These are phyloP conservation scores for Probosciger aterrimus DNA, from an alignment of 2,113 vertebrate species.

Conservation along the genomic window DNA sequence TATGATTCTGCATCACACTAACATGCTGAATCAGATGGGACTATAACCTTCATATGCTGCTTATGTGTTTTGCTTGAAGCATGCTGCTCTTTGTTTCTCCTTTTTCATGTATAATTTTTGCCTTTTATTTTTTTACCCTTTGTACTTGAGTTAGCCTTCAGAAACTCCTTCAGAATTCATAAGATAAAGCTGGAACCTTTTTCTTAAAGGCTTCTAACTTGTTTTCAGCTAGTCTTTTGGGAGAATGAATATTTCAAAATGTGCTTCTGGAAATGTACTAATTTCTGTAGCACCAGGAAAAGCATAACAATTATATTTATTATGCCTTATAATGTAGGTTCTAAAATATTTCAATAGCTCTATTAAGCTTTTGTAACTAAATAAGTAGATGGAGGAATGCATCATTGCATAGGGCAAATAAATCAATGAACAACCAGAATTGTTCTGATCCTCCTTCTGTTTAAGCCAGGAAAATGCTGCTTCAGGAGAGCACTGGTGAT, in stretches of 20 bases:
- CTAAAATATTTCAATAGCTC: background rate
- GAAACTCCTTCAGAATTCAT: background rate
- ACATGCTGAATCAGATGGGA: background rate
- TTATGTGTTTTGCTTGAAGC: background rate
- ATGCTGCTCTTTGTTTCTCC: background rate
- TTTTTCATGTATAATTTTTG: background rate
- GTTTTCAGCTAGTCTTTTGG: background rate
- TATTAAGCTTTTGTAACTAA: background rate
- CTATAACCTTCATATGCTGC: background rate
- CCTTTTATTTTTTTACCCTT: background rate
- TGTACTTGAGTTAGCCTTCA: background rate
- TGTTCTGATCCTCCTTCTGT: background rate
- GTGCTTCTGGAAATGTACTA: background rate
- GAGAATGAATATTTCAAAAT: background rate
- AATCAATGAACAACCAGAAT: background rate
- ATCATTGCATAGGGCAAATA: background rate
- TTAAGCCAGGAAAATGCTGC: background rate
- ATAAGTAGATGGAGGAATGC: background rate
- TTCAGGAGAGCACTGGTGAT: background rate
- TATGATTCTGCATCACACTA: background rate
- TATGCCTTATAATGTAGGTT: background rate
- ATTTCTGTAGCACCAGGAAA: background rate
- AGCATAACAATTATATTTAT: background rate
- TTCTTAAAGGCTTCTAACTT: background rate
- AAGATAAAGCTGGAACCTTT: background rate